Evolutionary conservation across 2,888 invertebrate species (phyloP).

Genomic region (Macaria liturata): DNA sequence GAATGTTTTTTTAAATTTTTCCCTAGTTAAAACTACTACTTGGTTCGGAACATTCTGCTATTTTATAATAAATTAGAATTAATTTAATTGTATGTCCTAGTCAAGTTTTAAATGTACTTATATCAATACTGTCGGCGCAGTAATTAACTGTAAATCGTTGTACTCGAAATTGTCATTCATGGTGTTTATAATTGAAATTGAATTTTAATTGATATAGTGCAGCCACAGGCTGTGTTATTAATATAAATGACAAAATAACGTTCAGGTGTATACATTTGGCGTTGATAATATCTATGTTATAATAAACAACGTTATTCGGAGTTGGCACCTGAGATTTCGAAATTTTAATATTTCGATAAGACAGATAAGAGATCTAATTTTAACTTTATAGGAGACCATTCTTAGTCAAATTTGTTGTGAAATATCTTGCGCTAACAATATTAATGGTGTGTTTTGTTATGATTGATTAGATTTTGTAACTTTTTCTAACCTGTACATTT

Average conservation of each 20-base stretch:
- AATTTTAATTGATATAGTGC: slow-evolving; percentile 11
- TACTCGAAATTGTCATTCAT: slow-evolving; percentile 6
- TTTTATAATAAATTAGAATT: no score
- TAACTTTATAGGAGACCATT: slow-evolving; percentile 18
- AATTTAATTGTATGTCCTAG: no score
- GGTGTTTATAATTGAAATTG: slow-evolving; percentile 17
- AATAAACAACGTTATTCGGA: slow-evolving; percentile 43
- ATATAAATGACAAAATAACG: slow-evolving; percentile 15
- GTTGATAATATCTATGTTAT: slow-evolving; percentile 22
- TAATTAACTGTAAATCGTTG: background rate
- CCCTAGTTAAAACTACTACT: no score
- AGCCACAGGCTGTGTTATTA: slow-evolving; percentile 11
- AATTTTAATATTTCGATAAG: slow-evolving; percentile 37
- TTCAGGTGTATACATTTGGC: slow-evolving; percentile 9
- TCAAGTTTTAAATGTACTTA: background rate
- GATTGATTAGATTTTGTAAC: slow-evolving; percentile 18
- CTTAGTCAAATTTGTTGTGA: slow-evolving; percentile 19
- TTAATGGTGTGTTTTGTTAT: slow-evolving; percentile 19
- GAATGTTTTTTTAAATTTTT: no score
- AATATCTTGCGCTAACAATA: slow-evolving; percentile 16
- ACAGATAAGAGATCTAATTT: slow-evolving; percentile 42
- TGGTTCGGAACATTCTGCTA: no score
- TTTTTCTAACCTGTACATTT: background rate
- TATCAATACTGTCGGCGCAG: background rate
- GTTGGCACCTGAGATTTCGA: slow-evolving; percentile 46